phyloP scores from a whole-genome alignment of 2,113 vertebrate species.

The Cheirogaleus medius region DNA sequence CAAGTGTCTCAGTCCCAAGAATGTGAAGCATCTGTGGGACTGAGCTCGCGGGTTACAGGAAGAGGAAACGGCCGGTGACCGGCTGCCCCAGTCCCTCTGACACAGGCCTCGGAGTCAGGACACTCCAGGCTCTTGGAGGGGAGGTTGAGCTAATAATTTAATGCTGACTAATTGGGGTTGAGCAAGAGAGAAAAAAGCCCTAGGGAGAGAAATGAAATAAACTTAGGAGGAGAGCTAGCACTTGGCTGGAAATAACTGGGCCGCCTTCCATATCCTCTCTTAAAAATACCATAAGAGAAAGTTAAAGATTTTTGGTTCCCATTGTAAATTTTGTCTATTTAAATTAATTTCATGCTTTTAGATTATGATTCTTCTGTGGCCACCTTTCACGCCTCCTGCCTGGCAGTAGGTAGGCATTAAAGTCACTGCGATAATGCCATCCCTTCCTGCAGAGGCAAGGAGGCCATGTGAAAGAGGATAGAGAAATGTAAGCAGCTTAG shows the following conservation, averaged over 20 bases:
- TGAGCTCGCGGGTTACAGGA: neutral
- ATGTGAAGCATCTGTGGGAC: neutral
- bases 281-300: neutral
- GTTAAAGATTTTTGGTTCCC: neutral
- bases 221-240: neutral
- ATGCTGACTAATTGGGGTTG: neutral
- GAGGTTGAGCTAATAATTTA: neutral
- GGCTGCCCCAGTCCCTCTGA: no score
- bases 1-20: neutral
- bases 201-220: neutral
- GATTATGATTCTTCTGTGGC: neutral
- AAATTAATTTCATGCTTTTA: neutral
- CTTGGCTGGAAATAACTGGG: neutral
- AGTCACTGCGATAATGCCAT: neutral
- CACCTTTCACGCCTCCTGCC: neutral
- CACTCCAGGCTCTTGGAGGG: neutral
- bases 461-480: neutral
- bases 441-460: neutral
- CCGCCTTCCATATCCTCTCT: neutral
- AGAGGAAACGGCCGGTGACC: fast-evolving
- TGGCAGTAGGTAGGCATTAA: fast-evolving
- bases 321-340: neutral
- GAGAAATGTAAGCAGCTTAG: neutral
- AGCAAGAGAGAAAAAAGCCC: neutral
- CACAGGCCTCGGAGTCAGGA: neutral